phyloP scores from a whole-genome alignment of 2,888 invertebrate genomes.

The Sarcophaga variegata region DNA sequence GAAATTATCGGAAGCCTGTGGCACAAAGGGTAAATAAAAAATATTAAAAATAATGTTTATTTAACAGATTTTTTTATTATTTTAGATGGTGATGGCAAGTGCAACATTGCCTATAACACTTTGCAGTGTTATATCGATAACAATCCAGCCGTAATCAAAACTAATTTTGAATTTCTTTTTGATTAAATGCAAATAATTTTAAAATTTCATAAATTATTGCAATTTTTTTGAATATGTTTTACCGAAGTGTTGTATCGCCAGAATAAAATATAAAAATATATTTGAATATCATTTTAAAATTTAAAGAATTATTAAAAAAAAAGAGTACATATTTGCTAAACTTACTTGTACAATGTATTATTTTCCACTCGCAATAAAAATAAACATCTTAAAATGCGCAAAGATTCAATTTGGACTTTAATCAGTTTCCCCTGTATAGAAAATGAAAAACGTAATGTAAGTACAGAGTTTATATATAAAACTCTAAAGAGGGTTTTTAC shows the following conservation, averaged over 20 bases:
- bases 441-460: slow-evolving; percentile 32
- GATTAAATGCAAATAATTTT: slow-evolving; percentile 43
- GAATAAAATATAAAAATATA: no score
- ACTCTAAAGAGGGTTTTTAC: slow-evolving; percentile 68
- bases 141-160: slow-evolving; percentile 72
- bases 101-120: slow-evolving; percentile 78
- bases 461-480: no score
- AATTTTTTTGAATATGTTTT: no score
- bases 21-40: slow-evolving; percentile 75
- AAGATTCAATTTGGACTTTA: slow-evolving; percentile 85
- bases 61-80: slow-evolving; percentile 15
- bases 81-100: slow-evolving; percentile 78
- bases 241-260: no score
- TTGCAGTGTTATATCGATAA: slow-evolving; percentile 77
- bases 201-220: no score
- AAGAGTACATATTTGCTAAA: slow-evolving; percentile 8
- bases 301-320: no score
- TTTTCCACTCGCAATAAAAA: slow-evolving; percentile 76
- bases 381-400: slow-evolving; percentile 78
- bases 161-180: slow-evolving; percentile 64
- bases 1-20: slow-evolving; percentile 73
- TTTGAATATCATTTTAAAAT: no score
- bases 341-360: slow-evolving; percentile 78
- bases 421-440: slow-evolving; percentile 77
- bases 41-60: not conserved